A percentile compares a stretch with the other conserved stretches of the same genome.
Evolutionary conservation across 2,113 vertebrate species (phyloP).

Genomic region (Casuarius casuarius): DNA sequence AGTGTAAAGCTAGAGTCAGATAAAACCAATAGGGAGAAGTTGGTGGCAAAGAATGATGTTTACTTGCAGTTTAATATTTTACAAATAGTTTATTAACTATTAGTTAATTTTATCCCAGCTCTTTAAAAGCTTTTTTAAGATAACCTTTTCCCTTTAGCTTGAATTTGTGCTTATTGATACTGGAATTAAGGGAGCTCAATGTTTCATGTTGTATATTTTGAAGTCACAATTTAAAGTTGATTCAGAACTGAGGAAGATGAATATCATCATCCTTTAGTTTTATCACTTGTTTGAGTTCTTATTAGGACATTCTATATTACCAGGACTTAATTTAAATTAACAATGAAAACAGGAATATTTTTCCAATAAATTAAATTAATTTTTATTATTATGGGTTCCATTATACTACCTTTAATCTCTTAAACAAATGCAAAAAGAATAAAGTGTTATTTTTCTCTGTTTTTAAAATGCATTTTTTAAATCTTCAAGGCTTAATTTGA

Average conservation of each 20-base stretch:
- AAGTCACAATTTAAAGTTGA: neutral
- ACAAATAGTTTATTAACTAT: neutral
- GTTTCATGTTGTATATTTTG: neutral
- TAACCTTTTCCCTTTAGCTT: neutral
- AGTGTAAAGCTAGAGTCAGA: neutral
- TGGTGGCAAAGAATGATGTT: neutral
- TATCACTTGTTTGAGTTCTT: neutral
- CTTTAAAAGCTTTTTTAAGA: neutral
- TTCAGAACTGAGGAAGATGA: neutral
- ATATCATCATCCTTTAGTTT: neutral
- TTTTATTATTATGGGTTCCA: neutral
- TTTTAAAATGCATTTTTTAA: neutral
- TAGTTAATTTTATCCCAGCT: neutral
- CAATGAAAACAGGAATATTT: neutral
- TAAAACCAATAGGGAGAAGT: neutral
- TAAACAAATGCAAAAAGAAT: neutral
- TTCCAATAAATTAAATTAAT: neutral
- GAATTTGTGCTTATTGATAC: neutral
- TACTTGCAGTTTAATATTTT: neutral
- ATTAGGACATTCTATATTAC: neutral
- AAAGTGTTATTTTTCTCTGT: neutral
- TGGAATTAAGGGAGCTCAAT: neutral
- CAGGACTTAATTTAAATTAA: neutral
- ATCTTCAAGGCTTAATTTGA: neutral
- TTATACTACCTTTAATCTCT: neutral